Base-by-base conservation (phyloP, 2,888 invertebrate species). In the Gastracanthus pulcherrimus region DNA sequence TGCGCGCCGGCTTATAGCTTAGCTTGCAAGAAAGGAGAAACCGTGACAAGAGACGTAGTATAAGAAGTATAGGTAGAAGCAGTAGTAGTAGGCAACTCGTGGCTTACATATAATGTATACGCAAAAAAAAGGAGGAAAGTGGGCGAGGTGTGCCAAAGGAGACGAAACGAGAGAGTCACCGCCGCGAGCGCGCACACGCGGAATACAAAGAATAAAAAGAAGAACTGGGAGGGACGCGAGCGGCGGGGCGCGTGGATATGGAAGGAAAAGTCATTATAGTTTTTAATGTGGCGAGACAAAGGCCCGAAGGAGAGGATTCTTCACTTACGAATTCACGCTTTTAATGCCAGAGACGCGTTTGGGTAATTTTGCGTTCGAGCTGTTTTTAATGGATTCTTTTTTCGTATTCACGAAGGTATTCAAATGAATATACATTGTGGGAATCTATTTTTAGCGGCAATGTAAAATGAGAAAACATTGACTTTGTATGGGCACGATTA, bases 121-220 rank as follows among this genome's bases (percentile, higher is more conserved):
- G 62, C 36, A 62, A 62, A 62, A 62, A 36, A n/a, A n/a, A n/a
- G n/a, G 34, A 62, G 36, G 36, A 29, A 58, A 76, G 67, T 67
- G 38, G 66, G 26, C 38, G 58, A 76, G 69, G 58, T 69, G n/a
- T n/a, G 67, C 38, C 26, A 51, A 41, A 36, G 45, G 13, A n/a
- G 60, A 19, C n/a, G n/a, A n/a, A n/a, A n/a, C n/a, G n/a, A n/a
- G n/a, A n/a, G n/a, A n/a, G n/a, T n/a, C n/a, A n/a, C n/a, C n/a
- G n/a, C n/a, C n/a, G n/a, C n/a, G n/a, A n/a, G n/a, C n/a, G n/a
- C n/a, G n/a, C n/a, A n/a, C 3, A 48, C 41, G 36, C 41, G 31
- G 34, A 60, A 34, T 60, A 60, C 16, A 34, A 34, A 60, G 16
- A 34, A 16, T 11, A 31, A 60, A 34, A 60, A 60, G 9, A 62